phyloP scores from a whole-genome alignment of 1,140 invertebrate species.

The Stenopsyche tienmushanensis region DNA sequence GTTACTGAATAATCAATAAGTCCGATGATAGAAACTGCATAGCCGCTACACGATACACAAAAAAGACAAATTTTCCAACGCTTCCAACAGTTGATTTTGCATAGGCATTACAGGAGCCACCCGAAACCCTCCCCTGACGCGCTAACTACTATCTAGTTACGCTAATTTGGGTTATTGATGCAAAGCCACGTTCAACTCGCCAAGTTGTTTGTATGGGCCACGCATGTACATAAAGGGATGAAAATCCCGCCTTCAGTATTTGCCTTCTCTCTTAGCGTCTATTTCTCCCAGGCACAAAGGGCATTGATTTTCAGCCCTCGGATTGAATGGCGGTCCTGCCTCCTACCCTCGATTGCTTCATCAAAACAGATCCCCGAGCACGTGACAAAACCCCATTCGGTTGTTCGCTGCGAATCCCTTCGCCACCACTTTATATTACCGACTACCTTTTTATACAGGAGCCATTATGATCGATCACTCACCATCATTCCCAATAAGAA shows the following conservation, averaged over 20 bases:
- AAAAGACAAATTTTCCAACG: too few species aligned
- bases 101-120: too few species aligned
- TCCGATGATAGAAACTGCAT: too few species aligned
- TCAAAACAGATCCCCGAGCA: conserved; percentile 24
- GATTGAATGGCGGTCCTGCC: conserved; percentile 12
- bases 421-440: neutral
- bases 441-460: neutral
- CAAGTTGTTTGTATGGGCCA: neutral
- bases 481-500: neutral
- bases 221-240: neutral
- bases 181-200: neutral
- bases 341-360: conserved; percentile 14
- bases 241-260: conserved; percentile 13
- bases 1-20: too few species aligned
- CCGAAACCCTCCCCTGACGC: too few species aligned
- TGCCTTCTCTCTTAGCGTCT: conserved; percentile 7
- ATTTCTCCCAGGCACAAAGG: conserved; percentile 9
- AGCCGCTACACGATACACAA: too few species aligned
- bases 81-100: too few species aligned
- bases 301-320: conserved; percentile 20
- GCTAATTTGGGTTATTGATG: conserved; percentile 8
- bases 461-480: neutral
- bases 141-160: neutral
- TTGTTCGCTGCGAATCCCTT: conserved; percentile 7
- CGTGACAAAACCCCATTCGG: conserved; percentile 21